Evolutionary conservation across 2,888 invertebrate genomes (phyloP), one percentile per base, ranked within the genome.

Genomic region (Trichogramma evanescens): DNA sequence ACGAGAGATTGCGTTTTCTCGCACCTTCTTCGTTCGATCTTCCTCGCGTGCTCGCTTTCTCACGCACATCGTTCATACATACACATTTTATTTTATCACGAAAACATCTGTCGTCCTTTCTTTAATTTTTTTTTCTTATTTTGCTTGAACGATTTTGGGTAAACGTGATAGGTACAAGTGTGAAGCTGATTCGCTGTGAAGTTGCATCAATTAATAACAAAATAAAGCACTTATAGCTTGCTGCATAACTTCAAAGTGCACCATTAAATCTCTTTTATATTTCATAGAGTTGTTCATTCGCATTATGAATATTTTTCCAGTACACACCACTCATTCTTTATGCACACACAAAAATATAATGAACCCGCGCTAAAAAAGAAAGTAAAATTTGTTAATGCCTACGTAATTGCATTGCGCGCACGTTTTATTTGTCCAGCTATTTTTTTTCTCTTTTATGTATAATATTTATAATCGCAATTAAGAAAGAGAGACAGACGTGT

Each of bases 241-340:
- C 62, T 64, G 64, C 62, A 62, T 60, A 62, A 64, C 64, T 62
- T 56, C 64, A 64, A 64, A 64, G 64, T 64, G 60, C 64, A 62
- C 26, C 26, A 62, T 62, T 64, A 60, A 62, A 60, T 60, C 62
- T 53, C 56, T 26, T 26, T 26, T 26, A 26, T 26, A 26, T 26
- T 26, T 26, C 26, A 26, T 26, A 26, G 26, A 26, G 26, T 26
- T 26, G 26, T 26, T 26, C 2, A 26, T 26, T 26, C 26, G 26
- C 26, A 26, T 26, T 26, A 26, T 26, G 26, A 26, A 26, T 26
- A 26, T 26, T 26, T 26, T 26, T 26, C 26, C 26, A 26, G 26
- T 26, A 26, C 26, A 26, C 26, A 26, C 26, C 26, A 26, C 26
- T 26, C 26, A 26, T 26, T 26, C 26, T 26, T 26, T 26, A 26